phyloP scores from a whole-genome alignment of 2,113 vertebrate species.

The Gnathonemus longibarbis region DNA sequence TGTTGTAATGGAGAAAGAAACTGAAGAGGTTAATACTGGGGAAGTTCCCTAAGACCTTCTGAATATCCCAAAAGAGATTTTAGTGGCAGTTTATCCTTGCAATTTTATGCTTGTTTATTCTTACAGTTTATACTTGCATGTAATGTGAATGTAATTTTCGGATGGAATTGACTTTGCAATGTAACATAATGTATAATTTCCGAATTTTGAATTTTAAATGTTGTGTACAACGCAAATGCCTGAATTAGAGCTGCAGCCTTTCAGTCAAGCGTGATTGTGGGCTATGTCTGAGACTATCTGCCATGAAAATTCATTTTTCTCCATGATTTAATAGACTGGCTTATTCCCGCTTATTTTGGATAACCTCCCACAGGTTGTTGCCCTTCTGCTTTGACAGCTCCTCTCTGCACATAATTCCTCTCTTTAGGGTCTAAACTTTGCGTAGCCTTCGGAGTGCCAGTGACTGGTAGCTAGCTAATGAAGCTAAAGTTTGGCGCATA shows the following conservation, averaged over 20 bases:
- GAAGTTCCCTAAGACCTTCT: neutral
- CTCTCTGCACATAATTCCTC: neutral
- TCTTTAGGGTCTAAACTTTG: neutral
- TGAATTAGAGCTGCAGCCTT: neutral
- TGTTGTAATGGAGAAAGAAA: neutral
- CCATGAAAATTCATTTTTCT: neutral
- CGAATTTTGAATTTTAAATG: neutral
- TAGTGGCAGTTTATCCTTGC: neutral
- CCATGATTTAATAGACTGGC: neutral
- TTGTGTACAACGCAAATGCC: neutral
- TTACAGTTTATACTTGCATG: neutral
- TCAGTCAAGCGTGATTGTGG: neutral
- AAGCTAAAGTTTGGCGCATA: neutral
- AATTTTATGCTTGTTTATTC: neutral
- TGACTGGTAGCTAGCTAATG: neutral
- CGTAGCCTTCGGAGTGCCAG: neutral
- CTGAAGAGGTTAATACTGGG: neutral
- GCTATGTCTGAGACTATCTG: neutral
- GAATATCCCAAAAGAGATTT: neutral
- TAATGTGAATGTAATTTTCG: neutral
- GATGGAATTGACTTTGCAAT: neutral
- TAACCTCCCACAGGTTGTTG: neutral
- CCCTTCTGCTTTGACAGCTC: neutral
- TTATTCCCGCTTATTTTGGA: neutral
- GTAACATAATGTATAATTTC: neutral